Evolutionary conservation across 2,888 invertebrate species (phyloP).

Genomic region (Zele albiditarsus): DNA sequence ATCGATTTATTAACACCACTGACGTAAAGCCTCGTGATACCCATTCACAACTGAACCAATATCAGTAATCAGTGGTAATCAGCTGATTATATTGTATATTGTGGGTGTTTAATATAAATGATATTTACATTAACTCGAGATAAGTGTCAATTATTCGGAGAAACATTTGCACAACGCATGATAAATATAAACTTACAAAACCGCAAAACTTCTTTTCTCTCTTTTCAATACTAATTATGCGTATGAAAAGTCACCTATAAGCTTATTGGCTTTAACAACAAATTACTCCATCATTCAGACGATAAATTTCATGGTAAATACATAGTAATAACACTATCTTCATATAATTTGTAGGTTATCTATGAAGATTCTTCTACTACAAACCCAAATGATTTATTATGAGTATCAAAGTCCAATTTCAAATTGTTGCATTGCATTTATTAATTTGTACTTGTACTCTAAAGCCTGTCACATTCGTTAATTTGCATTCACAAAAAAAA

Average conservation of each 20-base stretch:
- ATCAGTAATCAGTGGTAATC: slow-evolving; percentile 5
- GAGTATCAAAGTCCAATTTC: slow-evolving; percentile 9
- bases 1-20: background rate
- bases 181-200: background rate
- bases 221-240: background rate
- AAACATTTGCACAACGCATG: background rate
- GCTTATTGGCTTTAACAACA: background rate
- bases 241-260: background rate
- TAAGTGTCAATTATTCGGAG: background rate
- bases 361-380: background rate
- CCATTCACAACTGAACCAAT: background rate
- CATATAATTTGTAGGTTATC: background rate
- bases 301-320: slow-evolving; percentile 24
- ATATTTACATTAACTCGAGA: background rate
- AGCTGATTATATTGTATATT: slow-evolving; percentile 7
- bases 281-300: background rate
- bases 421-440: background rate
- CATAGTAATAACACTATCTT: background rate
- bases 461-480: background rate
- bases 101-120: background rate
- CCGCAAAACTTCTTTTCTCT: background rate
- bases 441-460: background rate
- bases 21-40: slow-evolving; percentile 16
- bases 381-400: background rate
- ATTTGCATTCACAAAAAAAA: too few relatives aligned